Evolutionary conservation across 2,888 invertebrate genomes (phyloP).

Genomic region (Aromia moschata): DNA sequence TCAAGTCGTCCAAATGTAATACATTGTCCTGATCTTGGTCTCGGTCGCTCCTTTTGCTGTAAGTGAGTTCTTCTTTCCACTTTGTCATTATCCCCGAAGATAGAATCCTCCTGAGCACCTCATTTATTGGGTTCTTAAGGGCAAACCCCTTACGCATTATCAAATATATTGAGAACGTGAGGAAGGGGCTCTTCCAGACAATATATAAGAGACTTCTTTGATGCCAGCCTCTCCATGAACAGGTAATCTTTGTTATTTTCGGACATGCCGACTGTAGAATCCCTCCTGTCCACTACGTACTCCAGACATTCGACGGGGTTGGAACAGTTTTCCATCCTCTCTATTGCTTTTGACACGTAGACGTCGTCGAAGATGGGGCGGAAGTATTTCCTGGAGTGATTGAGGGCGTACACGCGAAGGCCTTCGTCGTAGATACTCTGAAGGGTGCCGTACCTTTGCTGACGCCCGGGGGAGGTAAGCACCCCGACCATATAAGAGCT

Average conservation of each 20-base stretch:
- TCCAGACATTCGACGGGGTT: not conserved
- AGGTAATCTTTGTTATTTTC: not conserved
- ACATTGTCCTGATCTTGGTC: not conserved
- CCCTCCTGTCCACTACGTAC: not conserved
- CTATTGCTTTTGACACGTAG: not conserved
- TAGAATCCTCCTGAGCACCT: not conserved
- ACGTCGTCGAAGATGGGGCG: not conserved
- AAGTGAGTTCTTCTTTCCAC: not conserved
- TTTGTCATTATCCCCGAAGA: not conserved
- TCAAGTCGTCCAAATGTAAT: not conserved
- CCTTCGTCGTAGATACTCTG: not conserved
- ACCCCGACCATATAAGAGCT: not conserved
- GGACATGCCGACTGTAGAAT: not conserved
- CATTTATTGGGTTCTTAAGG: not conserved
- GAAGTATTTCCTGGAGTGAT: not conserved
- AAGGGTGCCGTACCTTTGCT: not conserved
- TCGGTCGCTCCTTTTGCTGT: not conserved
- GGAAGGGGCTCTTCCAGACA: not conserved
- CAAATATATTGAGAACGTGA: not conserved
- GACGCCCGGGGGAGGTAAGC: not conserved
- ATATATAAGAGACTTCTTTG: not conserved
- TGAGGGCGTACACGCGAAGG: not conserved
- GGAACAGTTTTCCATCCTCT: not conserved
- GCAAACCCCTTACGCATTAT: constrained; percentile 1
- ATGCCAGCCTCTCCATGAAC: not conserved